Evolutionary conservation across 1,140 invertebrate species (phyloP).

Genomic region (Brachionus calyciflorus): DNA sequence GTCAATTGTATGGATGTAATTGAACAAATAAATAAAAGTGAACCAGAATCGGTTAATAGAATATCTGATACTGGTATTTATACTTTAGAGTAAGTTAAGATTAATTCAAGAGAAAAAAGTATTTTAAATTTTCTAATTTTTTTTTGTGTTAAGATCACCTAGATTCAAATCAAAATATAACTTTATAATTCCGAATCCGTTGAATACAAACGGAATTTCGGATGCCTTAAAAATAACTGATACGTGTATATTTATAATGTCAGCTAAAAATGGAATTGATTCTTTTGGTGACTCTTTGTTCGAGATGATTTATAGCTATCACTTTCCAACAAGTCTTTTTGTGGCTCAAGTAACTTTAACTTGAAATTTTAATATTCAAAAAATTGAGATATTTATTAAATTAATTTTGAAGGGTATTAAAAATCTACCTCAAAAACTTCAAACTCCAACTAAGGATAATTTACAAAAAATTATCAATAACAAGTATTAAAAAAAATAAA

Average conservation of each 20-base stretch:
- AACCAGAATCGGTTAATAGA: conserved; percentile 3
- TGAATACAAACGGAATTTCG: background rate
- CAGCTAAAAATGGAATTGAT: conserved; percentile 34
- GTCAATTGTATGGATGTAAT: conserved; percentile 29
- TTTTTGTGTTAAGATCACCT: background rate
- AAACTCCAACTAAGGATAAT: conserved; percentile 70
- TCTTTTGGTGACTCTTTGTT: conserved; percentile 32
- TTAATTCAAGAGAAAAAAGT: background rate
- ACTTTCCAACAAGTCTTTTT: conserved; percentile 1
- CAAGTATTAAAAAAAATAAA: conserved; percentile 65
- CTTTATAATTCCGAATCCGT: conserved; percentile 41
- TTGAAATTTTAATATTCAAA: too few relatives aligned
- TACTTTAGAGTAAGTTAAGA: conserved; percentile 29
- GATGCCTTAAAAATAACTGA: conserved; percentile 39
- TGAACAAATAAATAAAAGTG: conserved; percentile 23
- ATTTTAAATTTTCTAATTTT: background rate
- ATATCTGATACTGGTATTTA: conserved; percentile 25
- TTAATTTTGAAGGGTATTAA: conserved; percentile 6
- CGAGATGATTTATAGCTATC: conserved; percentile 30
- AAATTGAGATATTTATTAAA: background rate
- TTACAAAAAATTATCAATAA: conserved; percentile 73
- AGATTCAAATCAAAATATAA: conserved; percentile 33
- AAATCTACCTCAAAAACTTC: conserved; percentile 61
- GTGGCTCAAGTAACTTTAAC: background rate
- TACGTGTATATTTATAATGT: conserved; percentile 35